A percentile compares a stretch with the other conserved stretches of the same genome.
Evolutionary conservation across 2,113 vertebrate species (phyloP).

Genomic region (Petaurus breviceps): DNA sequence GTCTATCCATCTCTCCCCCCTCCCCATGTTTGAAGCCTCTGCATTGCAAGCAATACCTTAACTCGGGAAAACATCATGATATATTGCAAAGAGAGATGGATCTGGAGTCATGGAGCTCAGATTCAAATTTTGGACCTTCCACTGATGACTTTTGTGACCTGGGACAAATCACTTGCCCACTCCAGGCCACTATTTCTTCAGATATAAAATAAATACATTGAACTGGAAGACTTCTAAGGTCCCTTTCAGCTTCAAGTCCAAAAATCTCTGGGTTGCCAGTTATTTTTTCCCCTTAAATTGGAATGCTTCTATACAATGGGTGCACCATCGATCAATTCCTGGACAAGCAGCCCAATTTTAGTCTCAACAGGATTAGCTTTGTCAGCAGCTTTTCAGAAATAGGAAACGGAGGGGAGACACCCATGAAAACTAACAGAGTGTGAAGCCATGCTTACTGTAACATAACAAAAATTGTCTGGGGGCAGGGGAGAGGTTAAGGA

Average conservation of each 20-base stretch:
- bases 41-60: neutral
- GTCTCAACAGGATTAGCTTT: neutral
- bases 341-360: neutral
- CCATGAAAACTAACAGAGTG: neutral
- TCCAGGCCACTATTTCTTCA: neutral
- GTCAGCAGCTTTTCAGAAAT: neutral
- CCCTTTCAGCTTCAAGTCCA: neutral
- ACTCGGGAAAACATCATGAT: neutral
- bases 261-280: neutral
- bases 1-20: too few species aligned
- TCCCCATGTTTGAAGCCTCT: neutral
- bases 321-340: neutral
- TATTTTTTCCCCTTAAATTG: neutral
- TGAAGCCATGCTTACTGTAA: neutral
- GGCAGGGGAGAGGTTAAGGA: neutral
- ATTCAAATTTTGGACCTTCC: neutral
- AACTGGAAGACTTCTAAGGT: neutral
- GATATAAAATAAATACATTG: neutral
- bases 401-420: neutral
- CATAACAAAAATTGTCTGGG: conserved; percentile 6
- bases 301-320: neutral
- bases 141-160: neutral
- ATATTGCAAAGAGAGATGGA: neutral
- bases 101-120: neutral
- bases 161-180: neutral